These are phyloP conservation scores for Menura novaehollandiae DNA, from an alignment of 2,113 vertebrate species.

Conservation along the genomic window DNA sequence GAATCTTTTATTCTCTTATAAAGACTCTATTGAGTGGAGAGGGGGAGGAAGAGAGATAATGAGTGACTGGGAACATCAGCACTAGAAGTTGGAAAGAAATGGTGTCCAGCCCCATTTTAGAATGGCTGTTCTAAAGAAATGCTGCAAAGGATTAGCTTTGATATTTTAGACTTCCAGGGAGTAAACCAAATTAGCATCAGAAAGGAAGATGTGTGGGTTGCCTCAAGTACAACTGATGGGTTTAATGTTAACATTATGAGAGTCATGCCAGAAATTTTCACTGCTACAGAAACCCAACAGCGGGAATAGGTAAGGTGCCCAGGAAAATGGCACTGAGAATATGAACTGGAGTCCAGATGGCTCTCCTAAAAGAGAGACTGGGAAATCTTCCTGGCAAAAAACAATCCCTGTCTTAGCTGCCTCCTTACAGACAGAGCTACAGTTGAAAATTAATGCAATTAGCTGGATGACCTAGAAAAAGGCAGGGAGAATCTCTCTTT, in stretches of 20 bases:
- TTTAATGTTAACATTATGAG: conserved; percentile 42
- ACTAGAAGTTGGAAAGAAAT: conserved; percentile 20
- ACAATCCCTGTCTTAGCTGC: conserved; percentile 31
- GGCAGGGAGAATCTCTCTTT: neutral
- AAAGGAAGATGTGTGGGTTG: neutral
- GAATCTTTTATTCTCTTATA: neutral
- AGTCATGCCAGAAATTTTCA: conserved; percentile 7
- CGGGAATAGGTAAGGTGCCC: neutral
- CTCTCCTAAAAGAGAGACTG: neutral
- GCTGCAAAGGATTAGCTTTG: conserved; percentile 23
- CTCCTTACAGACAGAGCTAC: neutral
- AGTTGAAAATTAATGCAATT: conserved; percentile 25
- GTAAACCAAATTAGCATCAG: conserved; percentile 41
- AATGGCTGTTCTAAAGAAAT: conserved; percentile 33
- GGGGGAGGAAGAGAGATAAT: neutral
- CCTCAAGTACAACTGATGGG: neutral
- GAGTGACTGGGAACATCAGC: conserved; percentile 12
- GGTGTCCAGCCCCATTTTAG: conserved; percentile 11
- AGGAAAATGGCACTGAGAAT: conserved; percentile 42
- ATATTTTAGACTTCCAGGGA: conserved; percentile 42
- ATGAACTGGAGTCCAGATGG: conserved; percentile 43
- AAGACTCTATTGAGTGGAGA: neutral
- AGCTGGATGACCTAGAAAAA: conserved; percentile 33
- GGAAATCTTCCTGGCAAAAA: conserved; percentile 39
- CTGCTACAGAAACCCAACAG: neutral